Conservation (phyloP, 92 coral and sea anemone species). For the Zoanthus gigantus region DNA sequence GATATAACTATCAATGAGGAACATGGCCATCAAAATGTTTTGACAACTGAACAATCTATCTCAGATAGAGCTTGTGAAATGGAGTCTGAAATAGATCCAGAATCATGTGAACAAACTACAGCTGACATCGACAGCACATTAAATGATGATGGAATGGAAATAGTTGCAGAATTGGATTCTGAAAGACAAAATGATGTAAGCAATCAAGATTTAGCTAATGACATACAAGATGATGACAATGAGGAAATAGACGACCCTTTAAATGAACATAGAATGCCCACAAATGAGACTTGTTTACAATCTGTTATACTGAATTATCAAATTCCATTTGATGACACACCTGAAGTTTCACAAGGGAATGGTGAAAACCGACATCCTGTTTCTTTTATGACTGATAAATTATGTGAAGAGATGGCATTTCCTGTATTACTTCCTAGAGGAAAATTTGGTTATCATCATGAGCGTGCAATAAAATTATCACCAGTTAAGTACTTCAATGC, state of each 20-base stretch:
- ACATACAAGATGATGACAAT: conserved; percentile 27
- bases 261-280: conserved; percentile 63
- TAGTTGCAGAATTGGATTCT: conserved; percentile 11
- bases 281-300: conserved; percentile 72
- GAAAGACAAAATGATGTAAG: conserved; percentile 21
- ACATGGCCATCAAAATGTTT: conserved; percentile 20
- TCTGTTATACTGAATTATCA: conserved; percentile 67
- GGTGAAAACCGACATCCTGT: conserved; percentile 25
- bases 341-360: background rate
- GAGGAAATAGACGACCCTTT: conserved; percentile 70
- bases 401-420: conserved; percentile 37
- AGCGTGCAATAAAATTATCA: background rate
- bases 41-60: background rate
- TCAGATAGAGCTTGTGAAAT: background rate
- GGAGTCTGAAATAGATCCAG: background rate
- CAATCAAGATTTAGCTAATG: conserved; percentile 33
- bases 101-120: conserved; percentile 31
- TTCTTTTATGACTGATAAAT: conserved; percentile 19
- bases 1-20: conserved; percentile 42
- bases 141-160: conserved; percentile 19
- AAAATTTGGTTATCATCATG: conserved; percentile 15
- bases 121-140: background rate
- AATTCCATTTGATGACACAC: background rate
- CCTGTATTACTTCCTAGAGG: conserved; percentile 44
- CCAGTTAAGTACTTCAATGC: conserved; percentile 17